Percentiles rank a stretch among this genome's conserved stretches.
These are phyloP conservation scores for Irena cyanogastra DNA, from an alignment of 2,113 vertebrate genomes.

Conservation along the genomic window DNA sequence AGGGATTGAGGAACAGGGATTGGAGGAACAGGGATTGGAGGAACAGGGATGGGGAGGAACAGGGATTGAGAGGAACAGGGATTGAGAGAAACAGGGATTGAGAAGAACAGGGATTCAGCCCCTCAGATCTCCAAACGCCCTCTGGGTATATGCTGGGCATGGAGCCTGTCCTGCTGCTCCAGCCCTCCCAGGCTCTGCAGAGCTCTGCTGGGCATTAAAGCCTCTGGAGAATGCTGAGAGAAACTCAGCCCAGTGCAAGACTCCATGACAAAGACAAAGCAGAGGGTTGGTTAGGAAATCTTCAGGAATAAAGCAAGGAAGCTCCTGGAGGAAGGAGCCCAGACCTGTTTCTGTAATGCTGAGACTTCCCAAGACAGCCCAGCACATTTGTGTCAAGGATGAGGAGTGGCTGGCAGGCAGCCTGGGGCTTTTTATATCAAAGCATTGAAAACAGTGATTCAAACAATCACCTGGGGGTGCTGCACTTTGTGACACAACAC, in stretches of 20 bases:
- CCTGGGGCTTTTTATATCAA: neutral
- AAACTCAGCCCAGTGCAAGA: neutral
- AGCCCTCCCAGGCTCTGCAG: neutral
- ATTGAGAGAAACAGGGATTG: neutral
- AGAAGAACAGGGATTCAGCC: neutral
- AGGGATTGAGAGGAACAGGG: no score
- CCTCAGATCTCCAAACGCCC: neutral
- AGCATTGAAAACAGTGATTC: neutral
- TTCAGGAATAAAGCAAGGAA: neutral
- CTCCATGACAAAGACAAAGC: neutral
- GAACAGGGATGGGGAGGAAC: neutral
- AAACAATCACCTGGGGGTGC: neutral
- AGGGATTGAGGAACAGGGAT: neutral
- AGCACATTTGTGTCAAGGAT: accelerated
- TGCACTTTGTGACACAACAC: neutral
- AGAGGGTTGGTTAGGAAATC: neutral
- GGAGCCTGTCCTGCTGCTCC: neutral
- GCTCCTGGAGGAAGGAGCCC: neutral
- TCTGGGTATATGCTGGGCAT: neutral
- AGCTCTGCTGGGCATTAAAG: neutral
- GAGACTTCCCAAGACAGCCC: neutral
- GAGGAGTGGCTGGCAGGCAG: neutral
- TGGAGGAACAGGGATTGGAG: neutral
- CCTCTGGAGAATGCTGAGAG: neutral
- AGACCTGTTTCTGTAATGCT: neutral